Evolutionary conservation across 1,140 invertebrate genomes (phyloP).

Genomic region (Temnothorax curvispinosus): DNA sequence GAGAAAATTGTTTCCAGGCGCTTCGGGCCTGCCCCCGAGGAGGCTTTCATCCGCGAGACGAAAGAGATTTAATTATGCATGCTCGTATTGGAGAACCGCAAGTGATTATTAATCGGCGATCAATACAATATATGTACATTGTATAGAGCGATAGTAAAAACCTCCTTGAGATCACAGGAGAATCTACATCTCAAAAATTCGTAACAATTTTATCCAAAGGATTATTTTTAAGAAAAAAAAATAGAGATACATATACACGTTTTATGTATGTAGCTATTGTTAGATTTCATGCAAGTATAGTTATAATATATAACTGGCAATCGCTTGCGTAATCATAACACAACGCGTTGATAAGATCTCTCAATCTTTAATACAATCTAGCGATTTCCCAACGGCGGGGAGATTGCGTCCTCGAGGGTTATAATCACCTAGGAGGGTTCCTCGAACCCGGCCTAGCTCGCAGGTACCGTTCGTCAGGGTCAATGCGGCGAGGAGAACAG

Average conservation of each 20-base stretch:
- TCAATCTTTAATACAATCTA: slow-evolving; percentile 26
- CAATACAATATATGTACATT: neutral
- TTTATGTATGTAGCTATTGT: neutral
- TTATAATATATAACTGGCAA: slow-evolving; percentile 11
- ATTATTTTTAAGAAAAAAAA: neutral
- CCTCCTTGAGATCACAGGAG: neutral
- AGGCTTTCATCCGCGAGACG: neutral
- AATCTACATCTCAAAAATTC: neutral
- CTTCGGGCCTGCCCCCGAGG: slow-evolving; percentile 23
- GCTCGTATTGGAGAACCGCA: neutral
- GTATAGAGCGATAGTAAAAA: neutral
- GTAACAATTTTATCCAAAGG: too few relatives aligned
- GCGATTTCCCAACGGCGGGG: slow-evolving; percentile 47
- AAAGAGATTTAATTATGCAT: slow-evolving; percentile 38
- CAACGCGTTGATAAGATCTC: slow-evolving; percentile 12
- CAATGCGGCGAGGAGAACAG: slow-evolving; percentile 75
- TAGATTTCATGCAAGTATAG: neutral
- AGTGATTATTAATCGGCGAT: slow-evolving; percentile 32
- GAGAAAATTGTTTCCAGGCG: slow-evolving; percentile 39
- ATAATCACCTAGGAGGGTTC: slow-evolving; percentile 75
- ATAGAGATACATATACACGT: neutral
- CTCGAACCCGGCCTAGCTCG: slow-evolving; percentile 63
- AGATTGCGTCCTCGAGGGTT: slow-evolving; percentile 74
- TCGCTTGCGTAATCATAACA: slow-evolving; percentile 37
- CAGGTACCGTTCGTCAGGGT: slow-evolving; percentile 79